Evolutionary conservation across 2,797 vertebrate species (phyloP).

Genomic region (Trichosurus vulpecula): DNA sequence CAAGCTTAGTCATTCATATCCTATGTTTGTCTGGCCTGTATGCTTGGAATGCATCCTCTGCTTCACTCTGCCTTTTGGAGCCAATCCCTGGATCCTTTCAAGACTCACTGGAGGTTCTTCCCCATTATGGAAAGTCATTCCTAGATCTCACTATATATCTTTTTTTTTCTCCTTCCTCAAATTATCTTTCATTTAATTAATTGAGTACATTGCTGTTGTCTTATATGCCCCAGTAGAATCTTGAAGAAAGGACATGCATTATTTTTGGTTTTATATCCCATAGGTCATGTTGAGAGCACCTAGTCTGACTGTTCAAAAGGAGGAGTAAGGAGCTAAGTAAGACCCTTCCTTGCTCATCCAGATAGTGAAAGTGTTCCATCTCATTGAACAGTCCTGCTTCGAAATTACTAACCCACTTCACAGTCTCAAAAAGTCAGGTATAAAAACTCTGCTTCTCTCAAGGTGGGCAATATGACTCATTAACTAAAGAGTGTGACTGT

Average conservation of each 20-base stretch:
- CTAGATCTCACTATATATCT: neutral
- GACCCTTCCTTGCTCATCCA: neutral
- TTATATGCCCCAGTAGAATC: neutral
- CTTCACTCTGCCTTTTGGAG: neutral
- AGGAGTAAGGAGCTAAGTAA: neutral
- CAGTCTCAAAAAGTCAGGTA: neutral
- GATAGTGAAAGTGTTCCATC: neutral
- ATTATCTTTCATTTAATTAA: neutral
- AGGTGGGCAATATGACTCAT: neutral
- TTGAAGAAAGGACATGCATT: neutral
- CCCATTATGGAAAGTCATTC: neutral
- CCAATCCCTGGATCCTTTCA: neutral
- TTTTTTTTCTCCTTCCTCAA: neutral
- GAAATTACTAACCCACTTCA: neutral
- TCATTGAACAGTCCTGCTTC: neutral
- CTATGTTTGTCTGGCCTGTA: neutral
- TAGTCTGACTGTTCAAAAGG: neutral
- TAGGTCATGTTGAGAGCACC: too few species aligned
- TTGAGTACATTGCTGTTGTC: neutral
- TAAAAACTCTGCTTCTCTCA: neutral
- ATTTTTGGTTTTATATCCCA: neutral
- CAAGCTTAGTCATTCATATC: neutral
- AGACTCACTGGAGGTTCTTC: neutral
- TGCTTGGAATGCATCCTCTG: neutral
- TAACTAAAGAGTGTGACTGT: neutral